phyloP scores from a whole-genome alignment of 2,113 vertebrate species.

The Crotalus tigris region DNA sequence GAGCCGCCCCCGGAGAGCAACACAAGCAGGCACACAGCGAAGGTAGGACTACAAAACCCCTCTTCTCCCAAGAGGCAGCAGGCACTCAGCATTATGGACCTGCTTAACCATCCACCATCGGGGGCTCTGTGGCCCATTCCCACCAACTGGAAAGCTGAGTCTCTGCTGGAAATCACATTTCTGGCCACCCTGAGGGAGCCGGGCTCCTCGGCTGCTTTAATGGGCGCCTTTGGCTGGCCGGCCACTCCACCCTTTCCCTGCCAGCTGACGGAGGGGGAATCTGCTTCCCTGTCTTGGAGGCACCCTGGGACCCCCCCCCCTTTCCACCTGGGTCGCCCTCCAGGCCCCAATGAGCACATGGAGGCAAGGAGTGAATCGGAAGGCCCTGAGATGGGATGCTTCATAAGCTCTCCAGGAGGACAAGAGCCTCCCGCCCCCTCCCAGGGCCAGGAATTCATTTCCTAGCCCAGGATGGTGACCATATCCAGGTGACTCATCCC shows the following conservation, averaged over 20 bases:
- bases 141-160: neutral
- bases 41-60: too few species aligned
- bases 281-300: neutral
- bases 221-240: too few species aligned
- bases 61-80: neutral
- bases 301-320: neutral
- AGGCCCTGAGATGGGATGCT: too few species aligned
- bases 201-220: neutral
- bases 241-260: neutral
- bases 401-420: neutral
- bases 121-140: neutral
- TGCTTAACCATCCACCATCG: neutral
- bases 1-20: neutral
- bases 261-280: neutral
- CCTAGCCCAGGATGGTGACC: neutral
- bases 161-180: neutral
- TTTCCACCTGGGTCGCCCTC: neutral
- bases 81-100: neutral
- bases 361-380: neutral
- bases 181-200: neutral
- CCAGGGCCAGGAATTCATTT: neutral
- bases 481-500: neutral
- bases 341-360: neutral
- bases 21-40: neutral
- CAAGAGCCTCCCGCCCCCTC: neutral